A percentile compares a stretch with the other conserved stretches of the same genome.
Conservation (phyloP, 2,113 vertebrate species). For the Zapus hudsonius region DNA sequence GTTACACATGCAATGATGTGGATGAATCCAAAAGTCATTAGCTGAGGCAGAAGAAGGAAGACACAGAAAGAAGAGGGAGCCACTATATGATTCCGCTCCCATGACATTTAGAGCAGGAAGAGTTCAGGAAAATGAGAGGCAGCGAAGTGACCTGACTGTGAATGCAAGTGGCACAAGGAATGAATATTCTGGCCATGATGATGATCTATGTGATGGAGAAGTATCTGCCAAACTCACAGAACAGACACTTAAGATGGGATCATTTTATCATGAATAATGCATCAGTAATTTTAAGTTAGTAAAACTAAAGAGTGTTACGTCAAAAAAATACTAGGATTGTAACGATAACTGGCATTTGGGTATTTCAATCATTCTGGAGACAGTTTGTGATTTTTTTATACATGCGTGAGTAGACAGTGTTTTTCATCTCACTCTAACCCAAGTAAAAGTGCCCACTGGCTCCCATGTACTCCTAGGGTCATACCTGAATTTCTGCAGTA, state of each 20-base stretch:
- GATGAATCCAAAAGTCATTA: background rate
- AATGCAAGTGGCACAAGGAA: background rate
- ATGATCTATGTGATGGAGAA: too few species aligned
- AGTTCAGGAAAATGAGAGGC: background rate
- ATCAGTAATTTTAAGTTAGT: background rate
- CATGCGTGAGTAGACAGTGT: background rate
- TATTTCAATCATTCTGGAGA: background rate
- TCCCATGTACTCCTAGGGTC: background rate
- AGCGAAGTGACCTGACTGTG: background rate
- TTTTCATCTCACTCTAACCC: background rate
- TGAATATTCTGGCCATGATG: background rate
- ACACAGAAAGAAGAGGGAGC: background rate
- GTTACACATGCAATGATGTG: background rate
- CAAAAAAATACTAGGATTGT: background rate
- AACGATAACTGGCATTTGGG: background rate
- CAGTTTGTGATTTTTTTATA: background rate
- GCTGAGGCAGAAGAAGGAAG: background rate
- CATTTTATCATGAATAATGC: background rate
- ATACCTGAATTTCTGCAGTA: conserved; percentile 97
- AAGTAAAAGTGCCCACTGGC: background rate
- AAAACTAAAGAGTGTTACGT: background rate
- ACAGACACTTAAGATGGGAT: background rate
- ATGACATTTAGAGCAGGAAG: background rate
- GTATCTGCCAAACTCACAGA: background rate
- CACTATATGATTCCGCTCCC: background rate